Base-by-base conservation (phyloP, 2,888 invertebrate genomes). In the Ectropis crepuscularia region DNA sequence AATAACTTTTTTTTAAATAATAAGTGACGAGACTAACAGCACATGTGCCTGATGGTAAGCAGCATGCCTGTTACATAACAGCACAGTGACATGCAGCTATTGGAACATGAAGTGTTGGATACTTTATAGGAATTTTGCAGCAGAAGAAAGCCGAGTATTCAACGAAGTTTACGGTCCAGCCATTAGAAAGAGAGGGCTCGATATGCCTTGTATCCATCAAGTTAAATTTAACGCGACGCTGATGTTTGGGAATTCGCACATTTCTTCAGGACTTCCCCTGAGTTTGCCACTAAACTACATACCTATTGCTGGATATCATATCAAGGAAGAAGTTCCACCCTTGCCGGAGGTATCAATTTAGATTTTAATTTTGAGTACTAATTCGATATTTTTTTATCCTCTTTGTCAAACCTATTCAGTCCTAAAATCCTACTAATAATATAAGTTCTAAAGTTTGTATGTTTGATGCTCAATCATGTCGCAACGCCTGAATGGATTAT, bases 281-380 rank as follows among this genome's bases (percentile, higher is more conserved):
- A 78, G 7, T 77, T 75, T 43, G 74, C 77, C 48, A 68, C 83
- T 5, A 82, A 88, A 8, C 81, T 83, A 51, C 83, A 82, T 65
- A 79, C 80, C 50, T 83, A 82, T 88, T 2, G 88, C 79, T 39
- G 89, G 89, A 5, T 81, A 82, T 10, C 87, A 89, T 61, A 84
- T 88, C 5, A 75, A 83, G 4, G 72, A 68, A 0, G 74, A 79
- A 6, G 72, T 79, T 0, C 76, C 80, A 28, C 81, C 85, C 2
- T 68, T 89, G 16, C 79, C 86, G 1, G 72, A 82, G 78, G 89
- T 90, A 72, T 28, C 16, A 28, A 28, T 28, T 28, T 28, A 28
- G 16, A 28, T 28, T 28, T 28, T 28, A 28, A 28, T 28, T 28
- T 28, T 28, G 1, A 28, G 16, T 28, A 4, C 16, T 28, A 28